Evolutionary conservation across 1,140 invertebrate genomes (phyloP).

Genomic region (Conus ventricosus): DNA sequence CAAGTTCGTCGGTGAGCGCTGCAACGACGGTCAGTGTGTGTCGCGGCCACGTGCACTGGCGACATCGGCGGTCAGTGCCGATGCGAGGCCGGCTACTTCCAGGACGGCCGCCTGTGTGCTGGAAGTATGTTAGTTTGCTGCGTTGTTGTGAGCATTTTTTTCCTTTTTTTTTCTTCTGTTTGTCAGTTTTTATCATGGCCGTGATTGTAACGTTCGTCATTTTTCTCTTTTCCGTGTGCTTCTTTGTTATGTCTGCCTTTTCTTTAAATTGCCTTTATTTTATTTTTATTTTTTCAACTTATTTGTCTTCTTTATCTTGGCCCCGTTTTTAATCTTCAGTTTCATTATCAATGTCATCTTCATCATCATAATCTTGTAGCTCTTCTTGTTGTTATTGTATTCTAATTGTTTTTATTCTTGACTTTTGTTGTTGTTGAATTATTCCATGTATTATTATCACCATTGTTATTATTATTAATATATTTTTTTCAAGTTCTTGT

Average conservation of each 20-base stretch:
- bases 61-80: conserved; percentile 21
- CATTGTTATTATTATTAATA: too few relatives aligned
- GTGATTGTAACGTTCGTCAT: background rate
- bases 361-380: too few relatives aligned
- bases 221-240: background rate
- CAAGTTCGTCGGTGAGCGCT: conserved; percentile 24
- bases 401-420: too few relatives aligned
- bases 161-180: background rate
- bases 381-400: too few relatives aligned
- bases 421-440: too few relatives aligned
- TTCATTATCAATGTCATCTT: too few relatives aligned
- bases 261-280: background rate
- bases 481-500: too few relatives aligned
- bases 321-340: too few relatives aligned
- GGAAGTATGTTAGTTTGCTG: conserved; percentile 28
- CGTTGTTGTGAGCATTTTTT: background rate
- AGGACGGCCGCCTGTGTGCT: conserved; percentile 24
- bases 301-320: too few relatives aligned
- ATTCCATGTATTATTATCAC: too few relatives aligned
- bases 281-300: background rate
- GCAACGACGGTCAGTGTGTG: conserved; percentile 36
- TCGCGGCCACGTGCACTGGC: conserved; percentile 18
- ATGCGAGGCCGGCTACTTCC: conserved; percentile 34
- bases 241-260: background rate
- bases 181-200: background rate